These are phyloP conservation scores for Hormaphis cornu DNA, from an alignment of 1,140 invertebrate genomes.

Conservation along the genomic window DNA sequence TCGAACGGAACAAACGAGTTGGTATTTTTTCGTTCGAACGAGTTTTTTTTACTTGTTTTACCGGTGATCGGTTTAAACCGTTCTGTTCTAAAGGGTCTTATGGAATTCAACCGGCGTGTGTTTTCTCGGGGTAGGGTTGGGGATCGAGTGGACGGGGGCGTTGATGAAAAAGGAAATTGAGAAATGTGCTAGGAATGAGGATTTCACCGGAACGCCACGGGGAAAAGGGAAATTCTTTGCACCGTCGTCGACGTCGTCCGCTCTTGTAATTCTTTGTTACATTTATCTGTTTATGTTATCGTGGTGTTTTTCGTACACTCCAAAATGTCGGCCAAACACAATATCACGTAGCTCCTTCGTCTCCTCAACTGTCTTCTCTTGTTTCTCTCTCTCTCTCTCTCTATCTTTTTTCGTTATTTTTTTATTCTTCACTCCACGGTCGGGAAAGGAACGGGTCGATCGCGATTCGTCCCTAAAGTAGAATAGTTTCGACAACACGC, in stretches of 20 bases:
- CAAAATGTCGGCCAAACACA: neutral
- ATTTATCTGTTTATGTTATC: constrained; percentile 27
- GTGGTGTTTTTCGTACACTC: neutral
- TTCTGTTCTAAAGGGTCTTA: neutral
- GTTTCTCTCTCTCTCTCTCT: too few species aligned
- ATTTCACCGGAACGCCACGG: neutral
- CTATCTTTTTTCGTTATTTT: too few species aligned
- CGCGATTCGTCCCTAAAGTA: constrained; percentile 3
- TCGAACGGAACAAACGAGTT: too few species aligned
- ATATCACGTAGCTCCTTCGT: neutral
- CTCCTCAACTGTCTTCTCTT: neutral
- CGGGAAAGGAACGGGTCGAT: constrained; percentile 1
- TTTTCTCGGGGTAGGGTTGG: neutral
- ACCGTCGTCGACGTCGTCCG: too few species aligned
- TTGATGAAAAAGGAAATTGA: constrained; percentile 31
- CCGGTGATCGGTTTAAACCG: neutral
- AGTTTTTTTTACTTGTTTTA: neutral
- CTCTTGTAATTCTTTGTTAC: too few species aligned
- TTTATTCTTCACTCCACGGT: neutral
- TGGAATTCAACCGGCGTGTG: neutral
- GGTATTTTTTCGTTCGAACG: too few species aligned
- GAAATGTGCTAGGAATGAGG: constrained; percentile 19
- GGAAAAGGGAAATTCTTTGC: constrained; percentile 9
- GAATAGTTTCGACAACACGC: neutral
- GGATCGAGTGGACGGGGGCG: neutral